These are phyloP conservation scores for Zaprionus lachaisei DNA, from an alignment of 1,140 invertebrate genomes.

Conservation along the genomic window DNA sequence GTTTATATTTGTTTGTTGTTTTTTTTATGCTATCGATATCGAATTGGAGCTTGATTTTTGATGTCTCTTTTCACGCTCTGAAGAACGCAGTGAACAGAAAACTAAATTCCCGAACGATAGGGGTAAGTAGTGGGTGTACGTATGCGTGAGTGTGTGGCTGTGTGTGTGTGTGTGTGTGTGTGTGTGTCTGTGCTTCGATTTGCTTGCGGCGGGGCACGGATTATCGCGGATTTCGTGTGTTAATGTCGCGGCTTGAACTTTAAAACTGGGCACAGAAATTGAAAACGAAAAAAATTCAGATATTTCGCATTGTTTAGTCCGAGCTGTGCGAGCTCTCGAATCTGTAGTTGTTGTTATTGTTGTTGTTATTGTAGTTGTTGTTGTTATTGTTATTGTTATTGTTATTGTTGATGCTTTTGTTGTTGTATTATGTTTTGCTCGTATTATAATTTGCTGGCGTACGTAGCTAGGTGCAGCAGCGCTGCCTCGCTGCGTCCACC, in stretches of 20 bases:
- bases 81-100: constrained; percentile 38
- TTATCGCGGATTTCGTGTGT: constrained; percentile 76
- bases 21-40: constrained; percentile 7
- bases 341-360: constrained; percentile 32
- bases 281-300: constrained; percentile 66
- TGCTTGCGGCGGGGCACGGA: constrained; percentile 45
- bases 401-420: constrained; percentile 31
- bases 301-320: constrained; percentile 78
- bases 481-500: constrained; percentile 24
- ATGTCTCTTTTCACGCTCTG: constrained; percentile 32
- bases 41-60: neutral
- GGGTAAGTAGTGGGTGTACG: neutral
- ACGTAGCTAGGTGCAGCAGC: constrained; percentile 68
- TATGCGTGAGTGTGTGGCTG: neutral
- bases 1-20: constrained; percentile 5
- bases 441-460: constrained; percentile 52
- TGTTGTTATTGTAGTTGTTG: constrained; percentile 38
- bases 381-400: constrained; percentile 7
- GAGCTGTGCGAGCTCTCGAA: constrained; percentile 49
- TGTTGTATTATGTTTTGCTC: constrained; percentile 78
- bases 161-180: neutral
- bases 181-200: constrained; percentile 23
- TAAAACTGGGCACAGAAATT: constrained; percentile 72
- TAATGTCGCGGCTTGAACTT: constrained; percentile 83
- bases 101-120: constrained; percentile 7